Base-by-base conservation (phyloP, 2,888 invertebrate species). In the Napeogenes sylphis region DNA sequence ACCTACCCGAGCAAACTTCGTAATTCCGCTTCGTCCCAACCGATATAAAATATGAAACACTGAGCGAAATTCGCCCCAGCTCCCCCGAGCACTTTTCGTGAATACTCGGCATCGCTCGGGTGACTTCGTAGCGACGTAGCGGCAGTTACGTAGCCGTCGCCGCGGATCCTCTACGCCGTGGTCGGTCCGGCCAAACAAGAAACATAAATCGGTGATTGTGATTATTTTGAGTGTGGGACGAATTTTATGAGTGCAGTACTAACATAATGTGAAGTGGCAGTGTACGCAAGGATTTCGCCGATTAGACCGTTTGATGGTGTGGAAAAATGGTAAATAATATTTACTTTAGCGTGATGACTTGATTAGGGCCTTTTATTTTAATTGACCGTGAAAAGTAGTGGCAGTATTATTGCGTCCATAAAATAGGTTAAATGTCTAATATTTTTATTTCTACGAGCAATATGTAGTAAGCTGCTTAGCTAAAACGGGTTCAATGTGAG, bases 11-110 rank as follows among this genome's bases (percentile, higher is more conserved):
- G 84, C 86, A 85, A 86, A 87, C 85, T 89, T 85, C 77, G 89
- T 87, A 89, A 88, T 86, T 84, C 84, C 84, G 83, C 80, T 79
- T 73, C 81, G 81, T 81, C 83, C 85, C 84, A 73, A 81, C 82
- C 85, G 83, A 85, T 89, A 89, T 90, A 89, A 90, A 90, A 90
- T 90, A 89, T 90, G 90, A 90, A 90, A 88, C 87, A 85, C 85
- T 82, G 88, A 81, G 84, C 87, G 74, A 82, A 88, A 84, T 84
- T 85, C 82, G 77, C 81, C 73, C 78, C 75, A 75, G 77, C 69
- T 74, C 71, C 77, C 80, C 80, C 78, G 73, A 80, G 78, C 78
- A 72, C 73, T 6, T 55, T 57, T 76, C 77, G 76, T 66, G 54
- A 55, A 38, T 21, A 65, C 64, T 87, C 88, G 88, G 80, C 63